Conservation (phyloP, 1,140 invertebrate species). For the Platorchestia sp. region DNA sequence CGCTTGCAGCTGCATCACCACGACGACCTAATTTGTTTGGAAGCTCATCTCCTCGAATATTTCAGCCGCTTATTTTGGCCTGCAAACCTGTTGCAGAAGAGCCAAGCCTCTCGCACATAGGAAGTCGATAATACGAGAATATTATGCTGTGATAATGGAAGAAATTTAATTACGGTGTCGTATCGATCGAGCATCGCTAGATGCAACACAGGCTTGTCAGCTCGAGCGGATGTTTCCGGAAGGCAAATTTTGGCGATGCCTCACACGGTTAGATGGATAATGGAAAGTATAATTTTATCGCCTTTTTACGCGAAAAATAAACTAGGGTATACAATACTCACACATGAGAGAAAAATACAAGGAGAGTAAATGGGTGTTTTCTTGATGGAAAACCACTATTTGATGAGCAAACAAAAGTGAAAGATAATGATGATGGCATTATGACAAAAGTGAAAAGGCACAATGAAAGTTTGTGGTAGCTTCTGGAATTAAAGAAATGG, state of each 20-base stretch:
- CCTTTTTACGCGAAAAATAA: neutral
- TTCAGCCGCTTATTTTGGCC: neutral
- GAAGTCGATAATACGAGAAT: neutral
- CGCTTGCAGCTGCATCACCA: too few relatives aligned
- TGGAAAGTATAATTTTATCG: neutral
- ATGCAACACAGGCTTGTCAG: neutral
- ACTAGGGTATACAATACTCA: neutral
- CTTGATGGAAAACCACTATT: neutral
- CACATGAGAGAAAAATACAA: neutral
- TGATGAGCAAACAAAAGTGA: neutral
- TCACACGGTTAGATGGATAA: neutral
- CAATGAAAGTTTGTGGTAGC: too few relatives aligned
- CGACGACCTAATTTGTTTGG: too few relatives aligned
- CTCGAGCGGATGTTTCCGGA: neutral
- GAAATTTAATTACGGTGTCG: neutral
- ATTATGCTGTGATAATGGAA: neutral
- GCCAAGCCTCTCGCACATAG: neutral
- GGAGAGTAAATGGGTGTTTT: neutral
- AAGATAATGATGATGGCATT: too few relatives aligned
- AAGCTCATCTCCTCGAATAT: too few relatives aligned
- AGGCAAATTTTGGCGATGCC: neutral
- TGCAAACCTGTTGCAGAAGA: neutral
- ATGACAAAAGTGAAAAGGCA: too few relatives aligned
- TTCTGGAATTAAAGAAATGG: too few relatives aligned
- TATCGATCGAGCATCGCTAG: neutral